Evolutionary conservation across 2,888 invertebrate species (phyloP).

Genomic region (Melinaea menophilus): DNA sequence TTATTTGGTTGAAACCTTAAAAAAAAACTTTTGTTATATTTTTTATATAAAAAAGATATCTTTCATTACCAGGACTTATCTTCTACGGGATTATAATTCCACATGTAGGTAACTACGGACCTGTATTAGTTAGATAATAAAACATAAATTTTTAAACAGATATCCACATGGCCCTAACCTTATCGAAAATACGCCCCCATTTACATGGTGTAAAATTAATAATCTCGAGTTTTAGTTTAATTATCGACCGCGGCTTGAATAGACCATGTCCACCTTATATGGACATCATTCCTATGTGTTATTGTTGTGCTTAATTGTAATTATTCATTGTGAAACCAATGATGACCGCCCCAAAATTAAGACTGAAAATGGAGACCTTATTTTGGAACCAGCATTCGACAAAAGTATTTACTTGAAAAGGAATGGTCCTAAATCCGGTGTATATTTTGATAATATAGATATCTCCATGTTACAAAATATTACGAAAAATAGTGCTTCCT

Average conservation of each 20-base stretch:
- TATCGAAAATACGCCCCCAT: constrained; percentile 2
- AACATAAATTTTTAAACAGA: not conserved
- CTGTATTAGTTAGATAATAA: not conserved
- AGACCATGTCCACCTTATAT: constrained; percentile 1
- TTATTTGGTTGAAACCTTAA: too few species aligned
- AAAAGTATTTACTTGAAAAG: constrained; percentile 87
- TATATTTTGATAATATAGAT: constrained; percentile 85
- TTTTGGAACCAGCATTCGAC: constrained; percentile 85
- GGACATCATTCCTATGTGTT: not conserved
- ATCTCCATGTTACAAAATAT: constrained; percentile 64
- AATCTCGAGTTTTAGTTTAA: not conserved
- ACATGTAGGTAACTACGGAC: not conserved
- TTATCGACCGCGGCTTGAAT: not conserved
- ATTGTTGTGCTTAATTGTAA: not conserved
- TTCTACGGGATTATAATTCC: too few species aligned
- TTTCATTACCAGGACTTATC: too few species aligned
- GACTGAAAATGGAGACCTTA: constrained; percentile 85
- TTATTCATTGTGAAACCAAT: constrained; percentile 75
- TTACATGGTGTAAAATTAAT: not conserved
- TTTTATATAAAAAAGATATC: too few species aligned
- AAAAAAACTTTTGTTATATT: too few species aligned
- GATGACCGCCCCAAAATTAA: constrained; percentile 77
- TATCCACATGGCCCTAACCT: constrained; percentile 3
- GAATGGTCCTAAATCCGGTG: constrained; percentile 80
- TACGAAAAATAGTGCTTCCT: constrained; percentile 40